Percentiles rank a stretch among this genome's conserved stretches.
Conservation (phyloP, 2,888 invertebrate species). For the Dolomedes plantarius region DNA sequence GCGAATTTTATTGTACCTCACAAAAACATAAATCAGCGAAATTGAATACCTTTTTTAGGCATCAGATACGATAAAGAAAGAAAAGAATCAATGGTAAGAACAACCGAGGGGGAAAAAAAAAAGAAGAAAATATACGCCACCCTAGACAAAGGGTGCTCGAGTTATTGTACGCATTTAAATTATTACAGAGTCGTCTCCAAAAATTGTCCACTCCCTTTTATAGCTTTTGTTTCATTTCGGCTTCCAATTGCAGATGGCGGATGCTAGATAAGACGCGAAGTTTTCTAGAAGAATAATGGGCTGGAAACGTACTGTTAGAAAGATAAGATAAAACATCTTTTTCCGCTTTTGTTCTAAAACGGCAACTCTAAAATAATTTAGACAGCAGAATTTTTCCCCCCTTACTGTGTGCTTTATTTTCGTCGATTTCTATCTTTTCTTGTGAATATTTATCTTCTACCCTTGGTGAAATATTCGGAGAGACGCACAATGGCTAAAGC, state of each 20-base stretch:
- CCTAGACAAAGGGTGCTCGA: constrained; percentile 6
- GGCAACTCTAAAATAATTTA: constrained; percentile 58
- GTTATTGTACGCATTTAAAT: constrained; percentile 7
- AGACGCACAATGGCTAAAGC: not conserved
- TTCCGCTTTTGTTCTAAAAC: constrained; percentile 40
- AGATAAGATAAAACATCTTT: constrained; percentile 62
- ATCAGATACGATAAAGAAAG: not conserved
- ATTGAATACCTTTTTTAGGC: not conserved
- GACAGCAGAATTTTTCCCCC: not conserved
- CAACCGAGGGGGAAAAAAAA: not conserved
- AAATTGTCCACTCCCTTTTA: constrained; percentile 19
- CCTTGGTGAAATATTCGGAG: not conserved
- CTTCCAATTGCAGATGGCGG: constrained; percentile 40
- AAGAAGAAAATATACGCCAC: not conserved
- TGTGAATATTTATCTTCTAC: not conserved
- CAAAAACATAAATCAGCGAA: not conserved
- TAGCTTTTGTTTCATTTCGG: constrained; percentile 19
- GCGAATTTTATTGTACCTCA: not conserved
- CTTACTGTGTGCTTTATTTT: not conserved
- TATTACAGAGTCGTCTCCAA: not conserved
- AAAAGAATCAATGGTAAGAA: not conserved
- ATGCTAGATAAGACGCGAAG: constrained; percentile 31
- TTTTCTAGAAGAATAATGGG: constrained; percentile 55
- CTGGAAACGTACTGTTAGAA: constrained; percentile 50
- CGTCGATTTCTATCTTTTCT: not conserved